Conservation (phyloP, 2,113 vertebrate species). For the Mystacornis crossleyi region DNA sequence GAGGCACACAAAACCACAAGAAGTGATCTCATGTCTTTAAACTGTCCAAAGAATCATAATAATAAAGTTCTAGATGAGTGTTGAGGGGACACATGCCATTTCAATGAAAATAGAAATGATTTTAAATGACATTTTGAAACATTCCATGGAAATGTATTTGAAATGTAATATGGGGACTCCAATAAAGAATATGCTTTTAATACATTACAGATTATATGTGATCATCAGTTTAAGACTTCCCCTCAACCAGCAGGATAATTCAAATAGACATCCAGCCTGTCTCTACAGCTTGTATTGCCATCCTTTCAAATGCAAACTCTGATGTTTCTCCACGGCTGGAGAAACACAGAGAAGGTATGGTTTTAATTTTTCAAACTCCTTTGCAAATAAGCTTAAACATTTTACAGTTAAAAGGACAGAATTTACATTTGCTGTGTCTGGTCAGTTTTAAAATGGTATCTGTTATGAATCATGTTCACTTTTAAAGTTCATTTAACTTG, state of each 20-base stretch:
- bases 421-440: slow-evolving; percentile 74
- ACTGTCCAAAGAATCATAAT: slow-evolving; percentile 69
- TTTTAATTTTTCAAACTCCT: slow-evolving; percentile 72
- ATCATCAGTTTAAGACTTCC: slow-evolving; percentile 72
- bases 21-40: slow-evolving; percentile 71
- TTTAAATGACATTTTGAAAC: slow-evolving; percentile 68
- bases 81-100: slow-evolving; percentile 68
- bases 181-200: slow-evolving; percentile 73
- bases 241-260: slow-evolving; percentile 68
- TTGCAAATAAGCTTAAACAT: slow-evolving; percentile 73
- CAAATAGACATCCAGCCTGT: slow-evolving; percentile 63
- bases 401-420: slow-evolving; percentile 70
- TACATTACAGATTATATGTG: slow-evolving; percentile 72
- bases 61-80: slow-evolving; percentile 60
- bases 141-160: slow-evolving; percentile 74
- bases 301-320: slow-evolving; percentile 62
- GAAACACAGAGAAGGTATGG: slow-evolving; percentile 55
- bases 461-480: slow-evolving; percentile 74
- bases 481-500: slow-evolving; percentile 75
- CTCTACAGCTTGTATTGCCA: slow-evolving; percentile 36
- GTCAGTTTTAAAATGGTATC: slow-evolving; percentile 67
- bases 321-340: slow-evolving; percentile 49
- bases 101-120: slow-evolving; percentile 63
- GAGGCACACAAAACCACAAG: slow-evolving; percentile 47
- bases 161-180: slow-evolving; percentile 70